These are phyloP conservation scores for Camptogramma bilineatum DNA, from an alignment of 2,888 invertebrate species.

Conservation along the genomic window DNA sequence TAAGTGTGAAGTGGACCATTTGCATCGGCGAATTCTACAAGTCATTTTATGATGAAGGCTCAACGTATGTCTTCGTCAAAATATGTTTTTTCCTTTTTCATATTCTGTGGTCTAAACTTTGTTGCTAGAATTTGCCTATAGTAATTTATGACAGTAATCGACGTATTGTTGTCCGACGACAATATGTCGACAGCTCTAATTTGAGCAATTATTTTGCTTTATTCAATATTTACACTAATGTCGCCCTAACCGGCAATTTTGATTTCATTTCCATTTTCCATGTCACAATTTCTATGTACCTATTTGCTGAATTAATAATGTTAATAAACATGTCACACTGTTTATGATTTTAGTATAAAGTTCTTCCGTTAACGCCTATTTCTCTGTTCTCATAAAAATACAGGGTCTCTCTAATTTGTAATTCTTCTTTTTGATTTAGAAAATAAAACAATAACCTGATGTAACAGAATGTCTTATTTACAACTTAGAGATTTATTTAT, in stretches of 20 bases:
- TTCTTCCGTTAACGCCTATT: too few species aligned
- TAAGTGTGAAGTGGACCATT: too few species aligned
- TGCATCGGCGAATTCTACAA: too few species aligned
- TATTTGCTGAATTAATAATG: conserved; percentile 3
- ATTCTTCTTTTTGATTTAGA: too few species aligned
- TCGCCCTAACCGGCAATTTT: conserved; percentile 31
- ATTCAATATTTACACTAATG: conserved; percentile 49
- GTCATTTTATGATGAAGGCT: too few species aligned
- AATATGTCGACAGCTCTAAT: conserved; percentile 47
- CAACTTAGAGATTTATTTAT: too few species aligned
- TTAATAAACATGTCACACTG: conserved; percentile 2
- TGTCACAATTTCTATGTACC: conserved; percentile 14
- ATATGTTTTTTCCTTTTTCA: too few species aligned
- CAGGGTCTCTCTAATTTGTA: too few species aligned
- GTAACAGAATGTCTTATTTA: too few species aligned
- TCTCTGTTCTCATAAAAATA: too few species aligned
- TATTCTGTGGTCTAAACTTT: neutral
- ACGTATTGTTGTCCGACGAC: conserved; percentile 40
- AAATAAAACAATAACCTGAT: too few species aligned
- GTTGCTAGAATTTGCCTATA: conserved; percentile 38
- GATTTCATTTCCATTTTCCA: conserved; percentile 16
- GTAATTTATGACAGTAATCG: conserved; percentile 40
- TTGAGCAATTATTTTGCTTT: conserved; percentile 45
- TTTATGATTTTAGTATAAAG: neutral
- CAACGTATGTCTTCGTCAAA: too few species aligned